These are phyloP conservation scores for Chromobotia macracanthus DNA, from an alignment of 2,797 vertebrate genomes.

Conservation along the genomic window DNA sequence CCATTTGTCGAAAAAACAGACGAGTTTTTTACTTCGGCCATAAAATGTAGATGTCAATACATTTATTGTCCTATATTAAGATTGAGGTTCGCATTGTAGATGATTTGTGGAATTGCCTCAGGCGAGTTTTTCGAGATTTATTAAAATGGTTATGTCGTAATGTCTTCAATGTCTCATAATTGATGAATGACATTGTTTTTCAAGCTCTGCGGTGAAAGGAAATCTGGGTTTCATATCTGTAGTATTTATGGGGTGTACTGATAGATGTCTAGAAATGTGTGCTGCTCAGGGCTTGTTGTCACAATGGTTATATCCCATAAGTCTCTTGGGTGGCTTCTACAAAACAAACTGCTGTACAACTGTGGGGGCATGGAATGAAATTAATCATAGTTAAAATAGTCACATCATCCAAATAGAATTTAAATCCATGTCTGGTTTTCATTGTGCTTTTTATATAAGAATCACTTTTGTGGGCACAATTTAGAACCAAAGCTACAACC, in stretches of 20 bases:
- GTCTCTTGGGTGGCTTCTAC: slow-evolving; percentile 60
- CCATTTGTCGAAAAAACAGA: slow-evolving; percentile 9
- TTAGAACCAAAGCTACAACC: slow-evolving; percentile 72
- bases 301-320: slow-evolving; percentile 65
- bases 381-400: slow-evolving; percentile 64
- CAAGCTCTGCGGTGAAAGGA: slow-evolving; percentile 16
- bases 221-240: slow-evolving; percentile 37
- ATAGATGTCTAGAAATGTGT: slow-evolving; percentile 37
- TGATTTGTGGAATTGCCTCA: slow-evolving; percentile 31
- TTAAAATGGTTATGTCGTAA: slow-evolving; percentile 23
- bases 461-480: slow-evolving; percentile 47
- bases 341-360: slow-evolving; percentile 50
- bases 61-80: slow-evolving; percentile 27
- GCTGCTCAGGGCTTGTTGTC: slow-evolving; percentile 62
- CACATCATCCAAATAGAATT: slow-evolving; percentile 17
- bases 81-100: slow-evolving; percentile 2
- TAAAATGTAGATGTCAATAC: slow-evolving; percentile 34
- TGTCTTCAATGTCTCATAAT: background rate
- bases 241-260: slow-evolving; percentile 28
- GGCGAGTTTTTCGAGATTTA: slow-evolving; percentile 18
- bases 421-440: background rate
- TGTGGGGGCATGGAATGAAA: slow-evolving; percentile 60
- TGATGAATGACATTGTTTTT: slow-evolving; percentile 35
- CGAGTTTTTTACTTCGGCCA: background rate
- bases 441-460: background rate